Evolutionary conservation across 2,888 invertebrate genomes (phyloP).

Genomic region (Pantelozetes paolii): DNA sequence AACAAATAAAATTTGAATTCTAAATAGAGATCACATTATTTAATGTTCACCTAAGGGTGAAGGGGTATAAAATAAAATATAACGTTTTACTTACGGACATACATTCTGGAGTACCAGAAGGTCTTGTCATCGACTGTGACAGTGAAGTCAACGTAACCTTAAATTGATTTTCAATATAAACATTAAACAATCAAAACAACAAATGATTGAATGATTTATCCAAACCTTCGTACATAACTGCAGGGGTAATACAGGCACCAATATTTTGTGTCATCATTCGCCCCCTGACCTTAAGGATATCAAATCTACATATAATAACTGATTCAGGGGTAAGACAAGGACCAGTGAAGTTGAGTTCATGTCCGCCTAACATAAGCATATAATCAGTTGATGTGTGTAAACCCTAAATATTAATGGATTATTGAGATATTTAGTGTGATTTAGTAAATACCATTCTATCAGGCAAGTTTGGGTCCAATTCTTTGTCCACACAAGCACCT

Average conservation of each 20-base stretch:
- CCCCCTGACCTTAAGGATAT: constrained; percentile 49
- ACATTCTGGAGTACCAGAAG: constrained; percentile 81
- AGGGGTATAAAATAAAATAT: not conserved
- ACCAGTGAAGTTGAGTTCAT: constrained; percentile 91
- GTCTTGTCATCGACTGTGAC: constrained; percentile 77
- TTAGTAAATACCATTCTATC: too few species aligned
- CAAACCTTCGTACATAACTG: constrained; percentile 69
- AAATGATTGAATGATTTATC: not conserved
- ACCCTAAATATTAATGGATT: too few species aligned
- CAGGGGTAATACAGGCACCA: constrained; percentile 83
- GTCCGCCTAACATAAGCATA: constrained; percentile 94
- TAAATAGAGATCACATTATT: too few species aligned
- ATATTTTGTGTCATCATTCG: constrained; percentile 61
- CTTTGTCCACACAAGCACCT: constrained; percentile 68
- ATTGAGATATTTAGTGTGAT: too few species aligned
- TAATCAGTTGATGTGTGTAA: constrained; percentile 87
- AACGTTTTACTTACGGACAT: constrained; percentile 83
- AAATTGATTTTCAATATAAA: too few species aligned
- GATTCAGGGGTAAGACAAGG: constrained; percentile 77
- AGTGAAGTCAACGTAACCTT: constrained; percentile 77
- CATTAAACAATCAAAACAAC: not conserved
- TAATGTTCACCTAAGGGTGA: constrained; percentile 58
- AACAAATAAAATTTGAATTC: too few species aligned
- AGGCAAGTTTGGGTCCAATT: constrained; percentile 47
- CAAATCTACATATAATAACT: constrained; percentile 62